Percentiles rank a stretch among this genome's conserved stretches.
phyloP scores from a whole-genome alignment of 1,140 invertebrate species.

The Fopius arisanus region DNA sequence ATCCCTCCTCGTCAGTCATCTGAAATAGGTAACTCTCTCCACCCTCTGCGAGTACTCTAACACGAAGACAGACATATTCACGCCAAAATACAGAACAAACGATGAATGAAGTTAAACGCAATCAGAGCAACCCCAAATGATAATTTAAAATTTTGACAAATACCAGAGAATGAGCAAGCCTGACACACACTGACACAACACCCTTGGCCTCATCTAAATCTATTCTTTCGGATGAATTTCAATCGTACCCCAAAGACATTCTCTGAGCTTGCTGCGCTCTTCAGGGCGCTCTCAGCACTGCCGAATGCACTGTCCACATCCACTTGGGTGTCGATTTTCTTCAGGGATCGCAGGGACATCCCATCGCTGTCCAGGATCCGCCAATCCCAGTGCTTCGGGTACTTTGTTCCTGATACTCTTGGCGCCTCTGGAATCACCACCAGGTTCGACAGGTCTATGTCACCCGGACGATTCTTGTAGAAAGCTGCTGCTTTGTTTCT shows the following conservation, averaged over 20 bases:
- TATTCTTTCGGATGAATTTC: neutral
- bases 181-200: neutral
- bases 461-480: constrained; percentile 77
- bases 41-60: constrained; percentile 26
- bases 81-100: constrained; percentile 7
- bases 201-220: neutral
- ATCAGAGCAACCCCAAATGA: constrained; percentile 8
- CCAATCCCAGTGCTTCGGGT: constrained; percentile 78
- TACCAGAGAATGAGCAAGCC: constrained; percentile 3
- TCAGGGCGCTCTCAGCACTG: constrained; percentile 45
- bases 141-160: constrained; percentile 1
- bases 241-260: constrained; percentile 34
- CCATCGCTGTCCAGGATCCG: constrained; percentile 67
- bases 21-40: constrained; percentile 32
- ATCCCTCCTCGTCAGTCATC: constrained; percentile 28
- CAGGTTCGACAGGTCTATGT: constrained; percentile 76
- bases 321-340: constrained; percentile 39
- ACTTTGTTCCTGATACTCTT: constrained; percentile 72
- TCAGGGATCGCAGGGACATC: constrained; percentile 36
- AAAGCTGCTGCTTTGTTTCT: constrained; percentile 82
- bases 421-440: constrained; percentile 80
- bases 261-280: constrained; percentile 23
- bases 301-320: constrained; percentile 49
- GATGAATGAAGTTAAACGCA: neutral
- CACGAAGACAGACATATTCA: constrained; percentile 20